Evolutionary conservation across 2,797 vertebrate genomes (phyloP).

Genomic region (Semotilus atromaculatus): DNA sequence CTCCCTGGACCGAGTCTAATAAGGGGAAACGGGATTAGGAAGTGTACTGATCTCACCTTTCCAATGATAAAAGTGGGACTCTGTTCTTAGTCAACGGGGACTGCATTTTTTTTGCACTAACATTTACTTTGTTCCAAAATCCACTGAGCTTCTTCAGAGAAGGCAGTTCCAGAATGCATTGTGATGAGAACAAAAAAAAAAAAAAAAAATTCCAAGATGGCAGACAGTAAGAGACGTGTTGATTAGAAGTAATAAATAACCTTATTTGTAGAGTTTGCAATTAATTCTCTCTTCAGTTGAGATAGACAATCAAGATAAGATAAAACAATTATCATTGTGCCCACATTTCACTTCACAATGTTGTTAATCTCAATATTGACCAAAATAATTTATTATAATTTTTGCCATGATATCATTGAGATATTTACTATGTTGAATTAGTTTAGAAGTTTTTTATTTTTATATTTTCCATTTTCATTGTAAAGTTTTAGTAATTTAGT

Average conservation of each 20-base stretch:
- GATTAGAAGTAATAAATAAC: background rate
- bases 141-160: background rate
- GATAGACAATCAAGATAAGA: background rate
- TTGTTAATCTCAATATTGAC: background rate
- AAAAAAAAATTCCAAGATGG: background rate
- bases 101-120: constrained; percentile 37
- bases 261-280: background rate
- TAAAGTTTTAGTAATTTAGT: background rate
- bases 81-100: constrained; percentile 47
- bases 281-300: background rate
- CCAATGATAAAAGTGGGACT: constrained; percentile 56
- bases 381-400: background rate
- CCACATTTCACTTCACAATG: background rate
- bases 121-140: background rate
- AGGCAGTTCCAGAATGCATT: background rate
- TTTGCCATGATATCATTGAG: background rate
- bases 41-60: constrained; percentile 48
- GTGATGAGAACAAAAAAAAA: background rate
- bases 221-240: background rate
- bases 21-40: constrained; percentile 52
- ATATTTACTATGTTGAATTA: background rate
- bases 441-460: no score
- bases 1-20: constrained; percentile 52
- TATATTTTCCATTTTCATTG: background rate
- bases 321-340: background rate